Conservation (phyloP, 1,140 invertebrate genomes). For the Sogatella furcifera region DNA sequence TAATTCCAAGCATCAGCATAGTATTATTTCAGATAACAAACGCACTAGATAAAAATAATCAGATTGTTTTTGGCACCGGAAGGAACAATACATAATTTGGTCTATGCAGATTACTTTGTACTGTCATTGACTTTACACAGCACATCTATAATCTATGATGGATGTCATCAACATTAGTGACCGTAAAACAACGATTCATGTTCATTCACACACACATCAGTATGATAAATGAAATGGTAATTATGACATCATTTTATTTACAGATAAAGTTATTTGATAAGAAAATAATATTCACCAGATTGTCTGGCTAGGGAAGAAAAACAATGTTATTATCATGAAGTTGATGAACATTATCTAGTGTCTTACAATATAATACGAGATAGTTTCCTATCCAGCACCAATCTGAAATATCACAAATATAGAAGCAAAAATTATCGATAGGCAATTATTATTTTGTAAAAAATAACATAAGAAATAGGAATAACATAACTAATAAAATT, state of each 20-base stretch:
- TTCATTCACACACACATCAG: not conserved
- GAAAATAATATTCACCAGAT: not conserved
- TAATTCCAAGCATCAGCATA: constrained; percentile 7
- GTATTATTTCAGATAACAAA: constrained; percentile 8
- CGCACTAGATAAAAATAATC: constrained; percentile 1
- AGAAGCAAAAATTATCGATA: too few species aligned
- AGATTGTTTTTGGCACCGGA: constrained; percentile 18
- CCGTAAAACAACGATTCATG: not conserved
- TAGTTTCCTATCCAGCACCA: not conserved
- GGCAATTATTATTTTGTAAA: not conserved
- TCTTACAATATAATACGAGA: not conserved
- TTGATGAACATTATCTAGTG: too few species aligned
- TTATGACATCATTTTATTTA: not conserved
- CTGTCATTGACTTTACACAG: not conserved
- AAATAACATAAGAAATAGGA: not conserved
- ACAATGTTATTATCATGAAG: not conserved
- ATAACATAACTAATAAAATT: not conserved
- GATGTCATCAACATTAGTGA: not conserved
- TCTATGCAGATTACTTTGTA: not conserved
- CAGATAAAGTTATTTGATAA: not conserved
- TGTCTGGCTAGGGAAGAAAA: not conserved
- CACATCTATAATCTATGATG: not conserved
- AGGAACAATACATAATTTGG: constrained; percentile 13
- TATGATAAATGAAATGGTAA: constrained; percentile 4
- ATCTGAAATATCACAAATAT: too few species aligned